Base-by-base conservation (phyloP, 2,888 invertebrate species). In the Drosophila kanekoi region DNA sequence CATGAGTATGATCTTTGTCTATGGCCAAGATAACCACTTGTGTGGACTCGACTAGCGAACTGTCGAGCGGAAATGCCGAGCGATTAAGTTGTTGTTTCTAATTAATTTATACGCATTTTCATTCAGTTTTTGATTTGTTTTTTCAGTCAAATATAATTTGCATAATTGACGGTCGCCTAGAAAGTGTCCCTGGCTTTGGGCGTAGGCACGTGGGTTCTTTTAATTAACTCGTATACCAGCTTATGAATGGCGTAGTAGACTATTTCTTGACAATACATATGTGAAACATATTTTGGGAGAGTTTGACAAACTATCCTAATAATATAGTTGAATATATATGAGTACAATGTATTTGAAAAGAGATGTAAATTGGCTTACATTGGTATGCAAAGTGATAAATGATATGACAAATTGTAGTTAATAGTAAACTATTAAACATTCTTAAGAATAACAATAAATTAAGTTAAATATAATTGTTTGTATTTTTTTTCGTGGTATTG, bases 41-140 rank as follows among this genome's bases (percentile, higher is more conserved):
- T 73, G 66, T 84, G 66, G 65, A 69, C 62, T 64, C 61, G 75
- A 53, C 56, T 40, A 41, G 63, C 18, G 20, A 45, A 40, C 32
- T 51, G 40, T 41, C n/a, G 68, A 85, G 76, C 84, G 84, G 89
- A 85, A 85, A 87, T 87, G 62, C 81, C 79, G 43, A 58, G 47
- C 84, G 72, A 85, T 89, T 87, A 87, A 84, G 72, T 66, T 83
- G 84, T 84, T 86, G 71, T 65, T 69, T 72, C 51, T 58, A 76
- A 79, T 76, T 79, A 71, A 77, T 76, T 64, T 69, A 61, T 65
- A 77, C 61, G 61, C 57, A 67, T 82, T 78, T 80, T 64, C 67
- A 71, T 81, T 49, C 9, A 18, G 4, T 4, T 43, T 47, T 63
- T 61, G 28, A n/a, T 14, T 64, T 43, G 61, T 53, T 68, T 67